Evolutionary conservation across 2,888 invertebrate species (phyloP).

Genomic region (Lissonota sp.): DNA sequence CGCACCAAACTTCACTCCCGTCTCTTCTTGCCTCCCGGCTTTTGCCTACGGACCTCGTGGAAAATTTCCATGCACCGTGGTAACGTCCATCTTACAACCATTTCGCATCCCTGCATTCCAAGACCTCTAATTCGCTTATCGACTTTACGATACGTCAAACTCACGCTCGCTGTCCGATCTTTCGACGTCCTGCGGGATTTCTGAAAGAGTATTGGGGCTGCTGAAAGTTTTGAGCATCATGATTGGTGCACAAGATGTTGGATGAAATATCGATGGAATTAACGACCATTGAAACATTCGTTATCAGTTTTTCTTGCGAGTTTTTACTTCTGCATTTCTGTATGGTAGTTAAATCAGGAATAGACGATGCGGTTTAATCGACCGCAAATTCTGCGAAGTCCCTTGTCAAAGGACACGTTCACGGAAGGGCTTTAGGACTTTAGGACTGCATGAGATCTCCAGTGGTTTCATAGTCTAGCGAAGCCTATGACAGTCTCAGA

Average conservation of each 20-base stretch:
- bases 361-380: constrained; percentile 9
- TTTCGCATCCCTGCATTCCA: constrained; percentile 12
- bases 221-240: no score
- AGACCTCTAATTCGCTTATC: constrained; percentile 16
- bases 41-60: constrained; percentile 15
- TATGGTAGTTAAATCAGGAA: constrained; percentile 32
- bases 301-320: neutral
- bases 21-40: constrained; percentile 22
- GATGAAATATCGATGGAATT: no score
- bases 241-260: no score
- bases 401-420: constrained; percentile 45
- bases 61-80: constrained; percentile 2
- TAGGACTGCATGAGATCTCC: constrained; percentile 23
- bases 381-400: constrained; percentile 5
- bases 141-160: neutral
- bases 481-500: constrained; percentile 16
- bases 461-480: constrained; percentile 9
- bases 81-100: constrained; percentile 18
- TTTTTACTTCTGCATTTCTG: neutral
- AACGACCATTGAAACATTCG: no score
- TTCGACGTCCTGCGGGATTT: no score
- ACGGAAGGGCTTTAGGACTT: constrained; percentile 32
- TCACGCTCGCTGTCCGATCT: no score
- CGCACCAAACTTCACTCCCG: constrained; percentile 16
- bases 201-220: no score